Evolutionary conservation across 2,113 vertebrate species (phyloP), one percentile per base, ranked within the genome.

Genomic region (Brachyistius frenatus): DNA sequence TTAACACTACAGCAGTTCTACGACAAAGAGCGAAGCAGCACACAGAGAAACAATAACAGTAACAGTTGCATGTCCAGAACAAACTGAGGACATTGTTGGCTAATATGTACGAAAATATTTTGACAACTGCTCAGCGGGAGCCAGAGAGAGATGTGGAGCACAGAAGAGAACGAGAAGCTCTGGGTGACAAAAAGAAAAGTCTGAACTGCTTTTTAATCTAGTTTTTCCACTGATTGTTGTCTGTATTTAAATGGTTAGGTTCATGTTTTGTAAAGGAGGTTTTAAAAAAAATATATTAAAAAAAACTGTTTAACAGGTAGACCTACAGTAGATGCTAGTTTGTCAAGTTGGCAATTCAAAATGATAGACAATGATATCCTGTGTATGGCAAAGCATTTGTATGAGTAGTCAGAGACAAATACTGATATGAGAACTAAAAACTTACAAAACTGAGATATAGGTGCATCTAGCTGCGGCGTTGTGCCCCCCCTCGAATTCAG

Each of bases 361-460:
- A 23, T 23, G 23, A 23, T 23, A 23, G 23, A 23, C 23, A 23
- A 23, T 1, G 23, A 23, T 23, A 23, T 23, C 23, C 23, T 23
- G 23, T 23, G 23, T 23, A 23, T 23, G 23, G 23, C 23, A 23
- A 23, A 23, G 23, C 23, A 23, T 23, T 23, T 23, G 23, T 23
- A 23, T 23, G 23, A 23, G 23, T 23, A 23, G 23, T 23, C 23
- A 23, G 23, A 23, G 23, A 23, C 23, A 23, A 23, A 23, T 23
- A 23, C 23, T 23, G 23, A 23, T 23, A 23, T 94, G 90, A 91
- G 73, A 91, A 87, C 92, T 84, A 70, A 81, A 90, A 16, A 98
- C 98, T 97, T 96, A 99, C 98, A 99, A 95, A 99, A 99, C 93
- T 99, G 98, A 61, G 97, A 99, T 92, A 99, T 99, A 47, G 98